Percentiles rank a stretch among this genome's conserved stretches.
Conservation (phyloP, 2,797 vertebrate genomes). For the Gallinago solitaria region DNA sequence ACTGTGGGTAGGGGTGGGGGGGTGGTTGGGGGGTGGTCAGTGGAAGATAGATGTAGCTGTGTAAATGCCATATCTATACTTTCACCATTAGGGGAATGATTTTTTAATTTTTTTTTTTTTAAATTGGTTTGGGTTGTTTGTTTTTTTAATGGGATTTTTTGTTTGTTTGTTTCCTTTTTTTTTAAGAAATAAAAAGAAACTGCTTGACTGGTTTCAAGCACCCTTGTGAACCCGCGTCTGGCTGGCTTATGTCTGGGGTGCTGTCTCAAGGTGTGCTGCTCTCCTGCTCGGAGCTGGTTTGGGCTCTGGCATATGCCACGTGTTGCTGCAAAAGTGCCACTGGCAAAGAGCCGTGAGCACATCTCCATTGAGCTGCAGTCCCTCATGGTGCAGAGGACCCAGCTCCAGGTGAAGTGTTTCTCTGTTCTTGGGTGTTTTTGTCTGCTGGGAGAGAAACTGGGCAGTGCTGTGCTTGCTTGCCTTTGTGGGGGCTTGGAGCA, state of each 20-base stretch:
- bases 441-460: rapidly evolving
- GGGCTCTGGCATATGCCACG: rapidly evolving
- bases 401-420: neutral
- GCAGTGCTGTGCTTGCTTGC: neutral
- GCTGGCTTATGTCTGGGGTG: neutral
- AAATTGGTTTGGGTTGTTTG: neutral
- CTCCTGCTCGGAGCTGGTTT: rapidly evolving
- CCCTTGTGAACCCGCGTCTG: slow-evolving; percentile 36
- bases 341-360: neutral
- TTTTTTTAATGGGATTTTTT: neutral
- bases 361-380: neutral
- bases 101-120: neutral
- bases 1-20: slow-evolving; percentile 12
- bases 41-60: slow-evolving; percentile 71
- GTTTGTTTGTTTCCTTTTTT: neutral
- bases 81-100: slow-evolving; percentile 54
- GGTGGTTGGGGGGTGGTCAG: neutral
- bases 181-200: slow-evolving; percentile 65
- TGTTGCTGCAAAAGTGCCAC: rapidly evolving
- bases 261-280: neutral
- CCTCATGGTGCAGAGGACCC: rapidly evolving
- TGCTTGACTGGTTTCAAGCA: slow-evolving; percentile 99
- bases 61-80: slow-evolving; percentile 68
- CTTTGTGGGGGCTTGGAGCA: neutral
- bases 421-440: rapidly evolving